phyloP scores from a whole-genome alignment of 30 jellyfish, hydroid and myxozoan genomes.

The Turritopsis dohrnii region DNA sequence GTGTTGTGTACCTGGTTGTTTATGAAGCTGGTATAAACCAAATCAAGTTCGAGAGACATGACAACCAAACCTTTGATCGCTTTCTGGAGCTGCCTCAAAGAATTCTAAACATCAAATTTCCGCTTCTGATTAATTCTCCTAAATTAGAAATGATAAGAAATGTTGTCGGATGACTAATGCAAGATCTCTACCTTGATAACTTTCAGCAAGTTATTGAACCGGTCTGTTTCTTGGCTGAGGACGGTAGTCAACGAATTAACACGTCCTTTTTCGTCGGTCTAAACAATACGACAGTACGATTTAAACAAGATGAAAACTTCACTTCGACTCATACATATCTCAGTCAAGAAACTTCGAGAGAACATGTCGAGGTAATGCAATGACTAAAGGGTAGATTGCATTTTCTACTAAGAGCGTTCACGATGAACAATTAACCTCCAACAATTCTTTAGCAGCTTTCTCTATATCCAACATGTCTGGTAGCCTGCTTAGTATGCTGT shows the following conservation, averaged over 20 bases:
- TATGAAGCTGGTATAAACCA: constrained; percentile 71
- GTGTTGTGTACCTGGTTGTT: constrained; percentile 87
- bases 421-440: constrained; percentile 68
- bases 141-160: no score
- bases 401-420: no score
- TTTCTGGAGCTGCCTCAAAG: constrained; percentile 72
- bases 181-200: constrained; percentile 64
- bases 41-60: constrained; percentile 87
- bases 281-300: no score
- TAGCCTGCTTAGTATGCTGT: constrained; percentile 56
- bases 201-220: constrained; percentile 72
- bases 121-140: no score
- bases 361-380: background rate
- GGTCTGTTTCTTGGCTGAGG: constrained; percentile 93
- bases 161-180: background rate
- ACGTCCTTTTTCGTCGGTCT: constrained; percentile 89
- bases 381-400: no score
- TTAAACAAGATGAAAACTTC: no score
- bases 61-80: constrained; percentile 97
- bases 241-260: constrained; percentile 83
- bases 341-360: background rate
- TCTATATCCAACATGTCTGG: constrained; percentile 84
- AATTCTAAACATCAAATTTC: constrained; percentile 54
- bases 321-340: no score
- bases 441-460: constrained; percentile 53